Evolutionary conservation across 2,113 vertebrate genomes (phyloP).

Genomic region (Diadophis punctatus): DNA sequence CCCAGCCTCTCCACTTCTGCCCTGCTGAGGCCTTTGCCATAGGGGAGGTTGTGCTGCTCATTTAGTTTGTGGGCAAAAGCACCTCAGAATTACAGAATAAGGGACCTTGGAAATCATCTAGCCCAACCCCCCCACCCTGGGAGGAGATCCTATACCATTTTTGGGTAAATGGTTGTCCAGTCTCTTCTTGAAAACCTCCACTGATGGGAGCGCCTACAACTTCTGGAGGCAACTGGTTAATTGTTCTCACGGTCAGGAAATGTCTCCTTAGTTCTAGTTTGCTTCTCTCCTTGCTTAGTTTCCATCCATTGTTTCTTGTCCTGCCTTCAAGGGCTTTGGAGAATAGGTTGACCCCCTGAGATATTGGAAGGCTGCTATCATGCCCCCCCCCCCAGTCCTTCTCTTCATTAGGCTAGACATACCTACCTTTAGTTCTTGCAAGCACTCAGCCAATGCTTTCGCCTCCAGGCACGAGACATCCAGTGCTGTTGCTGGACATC

Average conservation of each 20-base stretch:
- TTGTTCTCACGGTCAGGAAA: background rate
- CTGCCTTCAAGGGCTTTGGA: background rate
- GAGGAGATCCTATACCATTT: too few relatives aligned
- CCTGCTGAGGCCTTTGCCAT: background rate
- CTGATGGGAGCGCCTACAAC: background rate
- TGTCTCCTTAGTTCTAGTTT: background rate
- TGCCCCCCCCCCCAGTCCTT: background rate
- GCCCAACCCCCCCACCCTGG: background rate
- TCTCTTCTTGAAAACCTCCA: background rate
- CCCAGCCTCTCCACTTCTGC: background rate
- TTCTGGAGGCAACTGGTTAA: background rate
- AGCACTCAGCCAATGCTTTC: background rate
- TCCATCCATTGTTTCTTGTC: background rate
- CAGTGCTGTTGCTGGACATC: background rate
- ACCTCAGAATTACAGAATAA: background rate
- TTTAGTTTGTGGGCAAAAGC: background rate
- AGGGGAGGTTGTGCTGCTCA: background rate
- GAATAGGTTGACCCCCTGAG: background rate
- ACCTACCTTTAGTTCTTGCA: too few relatives aligned
- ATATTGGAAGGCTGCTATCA: background rate
- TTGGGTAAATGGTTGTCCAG: background rate
- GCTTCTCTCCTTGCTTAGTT: background rate
- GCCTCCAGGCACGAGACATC: background rate
- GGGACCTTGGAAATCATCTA: background rate
- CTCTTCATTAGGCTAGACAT: background rate